Evolutionary conservation across 1,140 invertebrate species (phyloP).

Genomic region (Lordiphosa mommai): DNA sequence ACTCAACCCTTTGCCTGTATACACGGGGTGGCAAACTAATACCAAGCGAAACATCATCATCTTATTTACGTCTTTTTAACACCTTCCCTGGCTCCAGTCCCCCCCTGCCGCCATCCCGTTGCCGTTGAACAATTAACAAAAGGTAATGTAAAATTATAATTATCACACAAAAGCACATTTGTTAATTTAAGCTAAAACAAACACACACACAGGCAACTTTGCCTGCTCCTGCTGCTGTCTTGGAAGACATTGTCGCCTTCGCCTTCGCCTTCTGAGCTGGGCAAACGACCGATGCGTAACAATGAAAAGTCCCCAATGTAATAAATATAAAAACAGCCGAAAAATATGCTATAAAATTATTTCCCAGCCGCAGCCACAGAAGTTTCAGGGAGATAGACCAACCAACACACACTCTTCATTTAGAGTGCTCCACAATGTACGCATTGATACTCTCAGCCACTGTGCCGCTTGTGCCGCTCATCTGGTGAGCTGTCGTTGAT

Average conservation of each 20-base stretch:
- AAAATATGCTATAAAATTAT: constrained; percentile 79
- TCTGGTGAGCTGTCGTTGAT: constrained; percentile 56
- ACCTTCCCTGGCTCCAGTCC: constrained; percentile 39
- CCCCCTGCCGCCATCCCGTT: constrained; percentile 12
- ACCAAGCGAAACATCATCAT: constrained; percentile 58
- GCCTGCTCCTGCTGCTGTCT: too few relatives aligned
- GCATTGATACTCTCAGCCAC: constrained; percentile 2
- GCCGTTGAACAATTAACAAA: constrained; percentile 77
- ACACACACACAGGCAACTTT: constrained; percentile 37
- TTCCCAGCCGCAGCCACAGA: constrained; percentile 39
- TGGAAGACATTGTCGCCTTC: constrained; percentile 37
- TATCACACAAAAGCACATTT: constrained; percentile 79
- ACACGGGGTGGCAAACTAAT: constrained; percentile 43
- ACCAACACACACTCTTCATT: constrained; percentile 28
- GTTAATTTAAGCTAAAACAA: constrained; percentile 78
- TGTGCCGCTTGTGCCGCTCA: constrained; percentile 19
- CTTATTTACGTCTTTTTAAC: constrained; percentile 76
- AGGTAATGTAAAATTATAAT: constrained; percentile 79
- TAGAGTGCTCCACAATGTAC: background rate
- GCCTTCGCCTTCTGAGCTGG: constrained; percentile 7
- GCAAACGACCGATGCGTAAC: constrained; percentile 75
- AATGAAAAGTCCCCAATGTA: constrained; percentile 77
- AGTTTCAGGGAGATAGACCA: constrained; percentile 9
- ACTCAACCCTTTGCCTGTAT: background rate
- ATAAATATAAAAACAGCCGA: constrained; percentile 79